Evolutionary conservation across 2,888 invertebrate genomes (phyloP), one percentile per base, ranked within the genome.

Genomic region (Sesia apiformis): DNA sequence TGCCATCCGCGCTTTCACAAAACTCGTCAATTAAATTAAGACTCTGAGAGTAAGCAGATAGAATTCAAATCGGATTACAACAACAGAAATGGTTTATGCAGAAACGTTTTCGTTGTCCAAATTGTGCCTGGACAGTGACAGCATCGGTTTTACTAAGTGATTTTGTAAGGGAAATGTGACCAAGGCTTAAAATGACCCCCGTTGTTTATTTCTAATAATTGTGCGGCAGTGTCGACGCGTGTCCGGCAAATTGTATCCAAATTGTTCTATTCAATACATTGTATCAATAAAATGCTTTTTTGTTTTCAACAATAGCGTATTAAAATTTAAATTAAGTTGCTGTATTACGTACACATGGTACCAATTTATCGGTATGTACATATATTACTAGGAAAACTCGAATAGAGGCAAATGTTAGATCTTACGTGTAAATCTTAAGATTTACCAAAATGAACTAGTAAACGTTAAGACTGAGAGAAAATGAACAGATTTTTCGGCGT

Each of bases 131-230:
- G 69, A 65, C 57, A 67, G 68, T 74, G 74, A 77, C 74, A 72
- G 70, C 65, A 67, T 70, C 64, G 72, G 75, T 74, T 76, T 76
- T 69, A 69, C 75, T 77, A 75, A 75, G 73, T 78, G 74, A 76
- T 75, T 77, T 71, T 70, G 71, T 67, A 71, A 72, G 71, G 72
- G 77, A 70, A 67, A 59, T 56, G 53, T 54, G 54, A 60, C 64
- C 63, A 60, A 66, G 63, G 60, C 58, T 60, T 62, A 60, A 60
- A 57, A 56, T 61, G 62, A 67, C 58, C 64, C 62, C 68, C 67
- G 63, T 70, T 66, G 64, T 65, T 65, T 63, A 61, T 61, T 64
- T 64, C 57, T 62, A 61, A 65, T 62, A 60, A 58, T 61, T 56
- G 58, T 59, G 58, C 38, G 43, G 8, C 8, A 7, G 8, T 8